Evolutionary conservation across 30 jellyfish, hydroid and myxozoan species (phyloP), one percentile per base, ranked within the genome.

Genomic region (Aurelia sp.): DNA sequence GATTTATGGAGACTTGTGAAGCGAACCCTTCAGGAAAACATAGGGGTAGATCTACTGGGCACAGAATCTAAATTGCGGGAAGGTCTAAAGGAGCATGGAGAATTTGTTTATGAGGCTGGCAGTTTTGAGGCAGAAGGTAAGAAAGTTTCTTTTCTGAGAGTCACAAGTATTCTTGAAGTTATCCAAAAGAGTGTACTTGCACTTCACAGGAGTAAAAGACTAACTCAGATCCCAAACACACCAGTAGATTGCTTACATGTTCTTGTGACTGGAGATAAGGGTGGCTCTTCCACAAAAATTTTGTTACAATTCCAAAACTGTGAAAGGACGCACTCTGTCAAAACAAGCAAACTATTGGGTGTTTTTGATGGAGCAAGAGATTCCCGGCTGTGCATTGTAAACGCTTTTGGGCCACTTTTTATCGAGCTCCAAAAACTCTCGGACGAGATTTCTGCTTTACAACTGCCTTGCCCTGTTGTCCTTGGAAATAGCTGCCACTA

Each of bases 101-200:
- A 57, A 13, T 57, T 35, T 35, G 44, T 57, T 57, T 16, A 64
- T 15, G 76, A 15, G 76, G 76, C 76, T 64, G 76, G 41, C 30
- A 64, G 4, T 64, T 64, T 64, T 64, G 51, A 64, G 41, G 76
- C 41, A 22, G 76, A 64, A 12, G 76, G 76, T 3, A 64, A 64
- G 27, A 8, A 64, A 18, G 76, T 64, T 64, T 64, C 40, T 64
- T 64, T 64, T 22, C 76, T 64, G 41, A 64, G 76, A 64, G 76
- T 64, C 41, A 22, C 76, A 64, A 64, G 76, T 4, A 64, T 19
- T 31, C 4, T 64, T 64, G 50, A 64, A 19, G 44, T 35, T 35
- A 35, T 35, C 44, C 44, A 35, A 64, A 64, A 57, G 22, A 57
- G 66, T 57, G 3, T 57, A 19, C 66, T 57, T 57, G 66, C 66